Base-by-base conservation (phyloP, 2,888 invertebrate species). In the Tridacna crocea region DNA sequence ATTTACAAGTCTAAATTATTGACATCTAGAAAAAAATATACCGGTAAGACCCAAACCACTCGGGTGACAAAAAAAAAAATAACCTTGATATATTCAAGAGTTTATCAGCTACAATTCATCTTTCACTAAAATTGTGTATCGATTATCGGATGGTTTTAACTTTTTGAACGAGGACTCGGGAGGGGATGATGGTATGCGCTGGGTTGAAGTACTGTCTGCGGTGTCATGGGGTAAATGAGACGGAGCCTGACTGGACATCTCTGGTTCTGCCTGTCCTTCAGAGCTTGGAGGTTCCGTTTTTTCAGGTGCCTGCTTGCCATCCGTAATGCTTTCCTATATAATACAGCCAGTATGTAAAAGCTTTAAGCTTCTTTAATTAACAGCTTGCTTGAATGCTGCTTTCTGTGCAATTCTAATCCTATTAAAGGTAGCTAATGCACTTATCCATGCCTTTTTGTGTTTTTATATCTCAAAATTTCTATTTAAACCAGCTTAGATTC, bases 131-230 rank as follows among this genome's bases (percentile, higher is more conserved):
- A 99, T 95, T 19, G 99, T 99, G 95, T 99, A 99, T 93, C 99
- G 96, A 94, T 98, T 98, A 94, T 97, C 97, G 86, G 99, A 99
- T 8, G 99, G 99, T 48, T 97, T 98, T 81, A 99, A 95, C 94
- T 99, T 99, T 94, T 97, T 98, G 95, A 99, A 99, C 17, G 98
- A 97, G 46, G 99, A 99, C 93, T 98, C 98, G 0, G 99, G 99
- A 13, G 99, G 99, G 0, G 96, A 96, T 17, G 98, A 98, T 19
- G 89, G 89, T 17, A 15, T 26, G 27, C 48, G 48, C 17, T 24
- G 72, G 51, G 80, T 74, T 1, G 81, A 61, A 11, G 78, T 75
- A 48, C 68, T 78, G 27, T 88, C 88, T 13, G 75, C 61, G 36
- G 74, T 81, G 26, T 88, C 88, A 27, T 86, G 83, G 12, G 89